Evolutionary conservation across 2,113 vertebrate species (phyloP), one percentile per base, ranked within the genome.

Genomic region (Lophochroa leadbeateri): DNA sequence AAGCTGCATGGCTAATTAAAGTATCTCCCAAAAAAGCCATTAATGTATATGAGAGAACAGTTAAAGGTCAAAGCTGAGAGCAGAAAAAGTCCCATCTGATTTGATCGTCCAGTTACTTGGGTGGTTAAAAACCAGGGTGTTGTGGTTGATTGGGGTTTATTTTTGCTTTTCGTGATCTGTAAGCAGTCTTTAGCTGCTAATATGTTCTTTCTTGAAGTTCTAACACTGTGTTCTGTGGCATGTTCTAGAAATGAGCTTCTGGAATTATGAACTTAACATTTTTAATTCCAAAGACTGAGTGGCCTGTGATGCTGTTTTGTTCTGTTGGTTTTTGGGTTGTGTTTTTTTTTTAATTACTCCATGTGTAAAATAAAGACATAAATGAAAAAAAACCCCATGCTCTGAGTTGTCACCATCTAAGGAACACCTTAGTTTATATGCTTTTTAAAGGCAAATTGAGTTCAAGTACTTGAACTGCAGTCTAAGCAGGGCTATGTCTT

Each of bases 281-380:
- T 82, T 60, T 47, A 55, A 37, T 80, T 88, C 20, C 35, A 58
- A 80, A 86, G 76, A 64, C 4, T 47, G 57, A 78, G 7, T n/a
- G 77, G 28, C 41, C 60, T 74, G 4, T 46, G 16, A 16, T 53
- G 57, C 33, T 35, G 57, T 18, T 77, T 41, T 35, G 6, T 39
- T 58, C 21, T 31, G 29, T 7, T 7, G 13, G 2, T 1, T 23
- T 31, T 21, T 16, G 19, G 3, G 12, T 31, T 2, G 0, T 10
- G 70, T 27, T 31, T 11, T 17, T 23, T 79, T 52, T 71, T 58
- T 24, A 58, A 24, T 58, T 18, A 33, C 5, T 17, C 20, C 17
- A 13, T 47, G 31, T 9, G 28, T 49, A 86, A 88, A 90, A 68
- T 33, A 82, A 33, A 63, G 8, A 61, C 31, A 7, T 29, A 57